phyloP scores from a whole-genome alignment of 1,140 invertebrate species.

The Diuraphis noxia region DNA sequence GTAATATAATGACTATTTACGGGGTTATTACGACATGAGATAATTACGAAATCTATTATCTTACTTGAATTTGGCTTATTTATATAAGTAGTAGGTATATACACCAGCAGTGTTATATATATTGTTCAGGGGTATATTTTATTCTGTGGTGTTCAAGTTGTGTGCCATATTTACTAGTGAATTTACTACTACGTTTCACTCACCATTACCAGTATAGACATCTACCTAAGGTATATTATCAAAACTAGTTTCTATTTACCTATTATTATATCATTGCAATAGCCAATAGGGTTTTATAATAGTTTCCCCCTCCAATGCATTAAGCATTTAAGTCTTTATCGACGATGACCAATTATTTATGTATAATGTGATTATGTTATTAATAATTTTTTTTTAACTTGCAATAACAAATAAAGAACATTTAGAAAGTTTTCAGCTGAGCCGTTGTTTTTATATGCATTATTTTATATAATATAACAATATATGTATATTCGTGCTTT shows the following conservation, averaged over 20 bases:
- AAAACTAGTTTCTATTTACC: conserved; percentile 12
- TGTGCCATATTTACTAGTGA: not conserved
- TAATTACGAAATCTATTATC: conserved; percentile 2
- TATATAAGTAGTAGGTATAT: not conserved
- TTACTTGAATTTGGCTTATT: not conserved
- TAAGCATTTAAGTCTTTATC: not conserved
- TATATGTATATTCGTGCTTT: not conserved
- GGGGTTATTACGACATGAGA: not conserved
- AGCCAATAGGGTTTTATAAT: not conserved
- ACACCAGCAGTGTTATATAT: not conserved
- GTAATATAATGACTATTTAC: not conserved
- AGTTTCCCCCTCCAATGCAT: not conserved
- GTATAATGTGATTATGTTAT: not conserved
- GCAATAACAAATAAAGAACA: not conserved
- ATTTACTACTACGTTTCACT: not conserved
- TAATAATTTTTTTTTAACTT: not conserved
- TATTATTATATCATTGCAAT: not conserved
- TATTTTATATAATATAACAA: not conserved
- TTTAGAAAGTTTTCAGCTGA: not conserved
- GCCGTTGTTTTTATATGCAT: not conserved
- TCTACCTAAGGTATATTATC: not conserved
- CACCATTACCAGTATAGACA: not conserved
- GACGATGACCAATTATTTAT: not conserved
- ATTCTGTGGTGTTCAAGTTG: not conserved
- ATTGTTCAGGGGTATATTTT: not conserved